Base-by-base conservation (phyloP, 2,888 invertebrate species). In the Hirudinaria manillensis region DNA sequence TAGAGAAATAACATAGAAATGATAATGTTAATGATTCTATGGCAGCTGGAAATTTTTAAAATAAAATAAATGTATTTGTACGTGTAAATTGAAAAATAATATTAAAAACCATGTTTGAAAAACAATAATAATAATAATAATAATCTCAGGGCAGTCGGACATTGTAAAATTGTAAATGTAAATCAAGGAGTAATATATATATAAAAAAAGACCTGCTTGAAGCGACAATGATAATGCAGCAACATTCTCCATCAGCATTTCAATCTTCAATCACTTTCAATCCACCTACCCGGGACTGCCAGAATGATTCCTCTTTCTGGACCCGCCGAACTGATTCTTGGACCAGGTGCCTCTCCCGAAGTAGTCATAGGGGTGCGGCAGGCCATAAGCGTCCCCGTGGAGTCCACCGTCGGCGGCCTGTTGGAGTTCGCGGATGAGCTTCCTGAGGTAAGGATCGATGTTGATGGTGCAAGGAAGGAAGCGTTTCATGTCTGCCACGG, bases 391-490 rank as follows among this genome's bases (percentile, higher is more conserved):
- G 32, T 56, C 38, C 36, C 51, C 72, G n/a, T 51, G 78, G 61
- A 70, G 32, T 56, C 74, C 87, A 77, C 90, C 90, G 79, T 91
- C 90, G 77, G 88, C 85, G 81, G 88, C 88, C 83, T 91, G 91
- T 79, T 90, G 90, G 82, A 91, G 90, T 84, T 91, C 90, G 89
- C 95, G 93, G 76, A 98, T 94, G 75, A 94, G 92, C 87, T 98
- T 98, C 84, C 95, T 91, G 77, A 99, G 90, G 84, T 96, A 98
- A 0, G 99, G 99, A 88, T 99, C 99, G 75, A 99, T 88, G 86
- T 98, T 99, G 81, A 97, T 97, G 24, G 98, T 97, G 85, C 98
- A 99, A 0, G 98, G 97, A 77, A 98, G 88, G 86, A 99, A 98
- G 82, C 95, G 92, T 84, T 94, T 93, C 83, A 99, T 81, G 79